Base-by-base conservation (phyloP, 2,888 invertebrate genomes). In the Tuta absoluta region DNA sequence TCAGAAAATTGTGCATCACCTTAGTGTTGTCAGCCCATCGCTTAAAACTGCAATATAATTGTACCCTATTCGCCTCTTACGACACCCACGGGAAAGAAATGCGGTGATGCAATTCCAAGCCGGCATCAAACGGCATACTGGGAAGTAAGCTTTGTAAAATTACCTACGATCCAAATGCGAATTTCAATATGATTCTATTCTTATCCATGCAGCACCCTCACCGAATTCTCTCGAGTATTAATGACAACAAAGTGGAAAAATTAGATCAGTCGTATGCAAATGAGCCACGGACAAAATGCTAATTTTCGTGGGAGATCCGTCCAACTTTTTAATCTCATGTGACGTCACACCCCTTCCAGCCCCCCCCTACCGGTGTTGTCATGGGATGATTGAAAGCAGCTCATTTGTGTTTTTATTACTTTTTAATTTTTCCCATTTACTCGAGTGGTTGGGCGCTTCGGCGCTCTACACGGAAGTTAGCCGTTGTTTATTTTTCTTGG, bases 241-340 rank as follows among this genome's bases (percentile, higher is more conserved):
- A 75, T 72, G 75, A 76, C 70, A 78, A 81, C 76, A 80, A 82
- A 79, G 74, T 74, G 24, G 71, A 79, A 80, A 84, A 85, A 85
- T 82, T 76, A 80, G 79, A 76, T 75, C 74, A 79, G 78, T 71
- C 81, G 77, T 79, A 90, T 91, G 90, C 83, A 89, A 91, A 91
- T 89, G 79, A 80, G 74, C 14, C 80, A 80, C 79, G 79, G 84
- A 80, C 76, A 78, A 89, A 90, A 91, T 91, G 91, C 88, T 89
- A 91, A 91, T 91, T 90, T 89, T 81, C 91, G 91, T 90, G 91
- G 86, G 91, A 91, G 87, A 80, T 84, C 78, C 82, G 85, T 81
- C 85, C 84, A 91, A 91, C 89, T 91, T 91, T 91, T 91, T 91
- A 91, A 91, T 91, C 91, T 91, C 89, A 88, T 91, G 89, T 91